Base-by-base conservation (phyloP, 2,113 vertebrate genomes). In the Mus spicilegus region DNA sequence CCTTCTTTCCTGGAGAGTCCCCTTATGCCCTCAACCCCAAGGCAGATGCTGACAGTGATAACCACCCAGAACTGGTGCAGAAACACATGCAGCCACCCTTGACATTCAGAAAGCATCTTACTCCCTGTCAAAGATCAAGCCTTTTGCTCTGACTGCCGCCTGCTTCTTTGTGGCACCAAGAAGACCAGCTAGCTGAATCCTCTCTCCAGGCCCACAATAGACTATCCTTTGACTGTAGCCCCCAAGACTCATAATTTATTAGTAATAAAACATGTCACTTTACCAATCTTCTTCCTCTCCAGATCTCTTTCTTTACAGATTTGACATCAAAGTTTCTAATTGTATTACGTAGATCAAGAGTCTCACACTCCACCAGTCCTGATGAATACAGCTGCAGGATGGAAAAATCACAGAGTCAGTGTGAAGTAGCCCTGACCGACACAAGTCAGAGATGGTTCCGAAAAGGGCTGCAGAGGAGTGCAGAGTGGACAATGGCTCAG, bases 211-310 rank as follows among this genome's bases (percentile, higher is more conserved):
- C 24, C 54, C 78, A 33, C 28, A 19, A 65, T 67, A 86, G 77
- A 89, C 51, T 67, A 93, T 90, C 67, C 87, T 91, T 91, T 73
- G 4, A 84, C 89, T 61, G 49, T 20, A 84, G 58, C 28, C 56
- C 78, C 26, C 0, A 12, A 88, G 42, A 4, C 7, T 49, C 72
- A 63, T 19, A 51, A 51, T 67, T 6, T 72, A 22, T 22, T 10
- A 85, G 10, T 49, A 91, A 93, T 67, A 82, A 89, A 51, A 72
- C 42, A 89, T 77, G 90, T 91, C 67, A 63, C 96, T 98, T 98
- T 98, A 99, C 98, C 98, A 99, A 95, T 6, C 93, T 97, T 92
- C 97, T 98, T 97, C 99, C 98, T 98, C 99, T 98, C 61, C 3
- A 96, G 89, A 98, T 97, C 97, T 99, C 99, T 86, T 97, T 98